phyloP scores from a whole-genome alignment of 2,888 invertebrate genomes.

The Orthosia incerta region DNA sequence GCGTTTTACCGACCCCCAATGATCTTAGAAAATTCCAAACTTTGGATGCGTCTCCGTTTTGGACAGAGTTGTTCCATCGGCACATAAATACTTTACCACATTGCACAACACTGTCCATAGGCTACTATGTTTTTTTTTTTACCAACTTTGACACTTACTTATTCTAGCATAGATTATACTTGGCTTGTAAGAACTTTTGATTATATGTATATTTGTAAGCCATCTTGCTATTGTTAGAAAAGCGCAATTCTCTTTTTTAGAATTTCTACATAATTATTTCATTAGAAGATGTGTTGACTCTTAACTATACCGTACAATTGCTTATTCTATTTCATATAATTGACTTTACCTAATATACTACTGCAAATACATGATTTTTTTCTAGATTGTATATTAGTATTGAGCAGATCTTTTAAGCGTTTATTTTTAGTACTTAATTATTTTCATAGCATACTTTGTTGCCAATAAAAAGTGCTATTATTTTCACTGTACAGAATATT shows the following conservation, averaged over 20 bases:
- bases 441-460: slow-evolving; percentile 27
- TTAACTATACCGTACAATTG: not conserved
- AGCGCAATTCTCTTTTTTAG: not conserved
- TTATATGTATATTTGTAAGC: not conserved
- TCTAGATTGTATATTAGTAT: not conserved
- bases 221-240: not conserved
- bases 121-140: slow-evolving; percentile 1
- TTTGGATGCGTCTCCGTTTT: no score
- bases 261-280: not conserved
- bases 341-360: slow-evolving; percentile 3
- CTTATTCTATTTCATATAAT: not conserved
- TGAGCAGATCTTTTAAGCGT: not conserved
- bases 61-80: slow-evolving; percentile 33
- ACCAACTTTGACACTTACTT: slow-evolving; percentile 24
- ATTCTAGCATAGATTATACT: slow-evolving; percentile 21
- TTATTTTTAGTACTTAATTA: not conserved
- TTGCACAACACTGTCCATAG: slow-evolving; percentile 24
- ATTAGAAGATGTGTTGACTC: not conserved
- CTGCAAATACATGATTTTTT: not conserved
- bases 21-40: no score
- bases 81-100: slow-evolving; percentile 3
- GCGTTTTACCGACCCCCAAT: no score
- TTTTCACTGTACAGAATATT: slow-evolving; percentile 38
- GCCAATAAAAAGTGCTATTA: slow-evolving; percentile 48
- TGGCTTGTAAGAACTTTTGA: not conserved